These are phyloP conservation scores for Pogonomyrmex californicus DNA, from an alignment of 1,140 invertebrate species.

Conservation along the genomic window DNA sequence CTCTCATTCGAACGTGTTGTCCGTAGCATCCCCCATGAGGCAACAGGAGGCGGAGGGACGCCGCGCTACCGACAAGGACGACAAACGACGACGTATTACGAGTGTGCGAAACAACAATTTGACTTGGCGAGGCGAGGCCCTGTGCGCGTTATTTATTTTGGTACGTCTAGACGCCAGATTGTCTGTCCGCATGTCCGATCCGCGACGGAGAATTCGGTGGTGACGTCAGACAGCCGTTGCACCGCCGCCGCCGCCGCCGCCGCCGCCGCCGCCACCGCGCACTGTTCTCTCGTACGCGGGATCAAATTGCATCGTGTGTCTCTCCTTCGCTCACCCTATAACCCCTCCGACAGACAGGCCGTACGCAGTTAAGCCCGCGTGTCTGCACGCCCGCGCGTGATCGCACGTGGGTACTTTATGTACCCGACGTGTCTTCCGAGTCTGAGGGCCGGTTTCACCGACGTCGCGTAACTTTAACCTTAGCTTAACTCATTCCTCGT, in stretches of 20 bases:
- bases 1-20: neutral
- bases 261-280: too few relatives aligned
- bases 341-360: conserved; percentile 34
- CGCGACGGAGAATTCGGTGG: conserved; percentile 80
- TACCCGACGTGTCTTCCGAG: conserved; percentile 56
- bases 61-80: conserved; percentile 69
- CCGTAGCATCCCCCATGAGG: conserved; percentile 44
- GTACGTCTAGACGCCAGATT: conserved; percentile 86
- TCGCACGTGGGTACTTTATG: conserved; percentile 64
- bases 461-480: conserved; percentile 60
- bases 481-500: conserved; percentile 33
- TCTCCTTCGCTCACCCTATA: conserved; percentile 51
- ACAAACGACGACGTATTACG: conserved; percentile 68
- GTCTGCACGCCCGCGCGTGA: conserved; percentile 60
- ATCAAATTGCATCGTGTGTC: conserved; percentile 72
- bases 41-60: neutral
- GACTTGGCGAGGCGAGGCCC: conserved; percentile 78
- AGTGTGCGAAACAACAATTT: conserved; percentile 82
- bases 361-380: conserved; percentile 69
- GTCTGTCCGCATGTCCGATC: conserved; percentile 84
- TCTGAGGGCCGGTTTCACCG: conserved; percentile 54
- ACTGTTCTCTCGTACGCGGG: conserved; percentile 48
- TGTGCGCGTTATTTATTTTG: conserved; percentile 84
- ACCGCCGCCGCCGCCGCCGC: conserved; percentile 60
- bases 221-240: conserved; percentile 81